These are phyloP conservation scores for Metopia argyrocephala DNA, from an alignment of 2,888 invertebrate species.

Conservation along the genomic window DNA sequence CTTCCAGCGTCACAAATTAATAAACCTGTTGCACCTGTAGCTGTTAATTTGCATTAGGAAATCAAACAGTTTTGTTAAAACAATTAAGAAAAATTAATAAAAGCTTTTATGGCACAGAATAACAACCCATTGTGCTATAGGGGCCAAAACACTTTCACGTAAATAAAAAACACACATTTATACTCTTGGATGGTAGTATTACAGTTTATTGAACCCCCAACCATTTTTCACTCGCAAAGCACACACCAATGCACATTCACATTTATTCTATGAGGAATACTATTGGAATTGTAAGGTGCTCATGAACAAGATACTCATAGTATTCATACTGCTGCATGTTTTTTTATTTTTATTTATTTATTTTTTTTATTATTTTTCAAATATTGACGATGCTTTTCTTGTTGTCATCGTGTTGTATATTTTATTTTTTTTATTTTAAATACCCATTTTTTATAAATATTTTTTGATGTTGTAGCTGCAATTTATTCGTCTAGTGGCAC, in stretches of 20 bases:
- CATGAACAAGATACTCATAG: no score
- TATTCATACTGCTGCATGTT: not conserved
- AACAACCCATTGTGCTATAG: conserved; percentile 29
- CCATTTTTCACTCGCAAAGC: conserved; percentile 34
- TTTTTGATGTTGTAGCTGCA: not conserved
- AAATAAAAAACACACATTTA: not conserved
- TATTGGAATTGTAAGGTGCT: conserved; percentile 60
- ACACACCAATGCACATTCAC: conserved; percentile 18
- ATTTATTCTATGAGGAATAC: conserved; percentile 31
- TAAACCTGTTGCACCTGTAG: no score
- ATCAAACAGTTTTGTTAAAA: not conserved
- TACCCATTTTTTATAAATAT: not conserved
- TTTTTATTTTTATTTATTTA: not conserved
- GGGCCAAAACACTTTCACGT: conserved; percentile 47
- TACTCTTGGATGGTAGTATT: conserved; percentile 25
- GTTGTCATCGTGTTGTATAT: conserved; percentile 6
- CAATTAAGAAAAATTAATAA: not conserved
- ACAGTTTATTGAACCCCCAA: conserved; percentile 64
- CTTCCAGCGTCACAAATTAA: no score
- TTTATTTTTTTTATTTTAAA: not conserved
- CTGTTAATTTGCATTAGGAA: not conserved
- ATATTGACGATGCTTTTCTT: conserved; percentile 23
- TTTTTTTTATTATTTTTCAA: conserved; percentile 17
- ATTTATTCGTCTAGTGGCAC: conserved; percentile 35
- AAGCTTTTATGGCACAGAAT: not conserved